Base-by-base conservation (phyloP, 2,888 invertebrate genomes). In the Cataglyphis altisquamis region DNA sequence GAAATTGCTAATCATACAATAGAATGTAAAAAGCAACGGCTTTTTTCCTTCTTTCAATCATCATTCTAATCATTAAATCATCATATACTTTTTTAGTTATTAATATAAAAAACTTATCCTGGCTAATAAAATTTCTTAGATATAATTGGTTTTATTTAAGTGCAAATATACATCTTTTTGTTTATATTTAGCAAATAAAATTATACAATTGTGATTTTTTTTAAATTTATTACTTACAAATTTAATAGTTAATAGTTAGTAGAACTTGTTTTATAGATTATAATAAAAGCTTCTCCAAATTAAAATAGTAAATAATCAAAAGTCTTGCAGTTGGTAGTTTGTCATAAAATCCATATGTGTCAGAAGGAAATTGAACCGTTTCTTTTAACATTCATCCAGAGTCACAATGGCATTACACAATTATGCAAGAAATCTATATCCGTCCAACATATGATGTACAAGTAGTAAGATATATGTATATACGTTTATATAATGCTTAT, bases 401-500 rank as follows among this genome's bases (percentile, higher is more conserved):
- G 80, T 88, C 67, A 86, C 81, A 86, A 66, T 85, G 82, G 82
- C 64, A 64, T 85, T 85, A 89, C 83, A 86, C 73, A 80, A 39
- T 70, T 86, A 84, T 85, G 84, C 86, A 84, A 83, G 82, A 89
- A 83, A 62, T 87, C 87, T 80, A 62, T 87, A 88, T 80, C 81
- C 81, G 82, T 87, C 89, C 85, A 84, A 90, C 84, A 77, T 90
- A 89, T 86, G 89, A 90, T 90, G 86, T 84, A 88, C 83, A 85
- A 87, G 84, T 84, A 85, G 63, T 90, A 88, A 72, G 85, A 90
- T 88, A 88, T 88, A 90, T 87, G 82, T 85, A 48, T 86, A 84
- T 88, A 85, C 67, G 83, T 84, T 78, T 87, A 89, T 87, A 87
- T 90, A 90, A 77, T 90, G 86, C 81, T 81, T 48, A 48, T 41